phyloP scores from a whole-genome alignment of 2,797 vertebrate genomes.

The Nannoperca obscura region DNA sequence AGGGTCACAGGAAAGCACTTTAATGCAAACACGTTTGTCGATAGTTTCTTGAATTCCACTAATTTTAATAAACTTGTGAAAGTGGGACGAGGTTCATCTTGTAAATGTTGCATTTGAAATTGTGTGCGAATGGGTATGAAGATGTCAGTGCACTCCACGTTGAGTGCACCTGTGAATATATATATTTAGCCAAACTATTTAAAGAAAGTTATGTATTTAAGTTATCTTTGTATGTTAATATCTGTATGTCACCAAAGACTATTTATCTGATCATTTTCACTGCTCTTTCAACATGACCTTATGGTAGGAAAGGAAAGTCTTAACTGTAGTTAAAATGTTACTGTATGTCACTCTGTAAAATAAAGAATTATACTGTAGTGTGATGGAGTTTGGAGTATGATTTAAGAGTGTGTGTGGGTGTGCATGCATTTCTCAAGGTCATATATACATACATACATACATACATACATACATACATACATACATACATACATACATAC shows the following conservation, averaged over 20 bases:
- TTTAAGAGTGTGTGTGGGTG: conserved; percentile 52
- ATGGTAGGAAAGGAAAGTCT: conserved; percentile 45
- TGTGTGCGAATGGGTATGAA: conserved; percentile 73
- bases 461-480: conserved; percentile 43
- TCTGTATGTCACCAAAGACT: conserved; percentile 82
- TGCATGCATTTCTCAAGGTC: neutral
- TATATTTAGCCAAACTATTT: conserved; percentile 78
- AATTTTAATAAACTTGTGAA: conserved; percentile 68
- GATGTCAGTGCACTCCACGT: conserved; percentile 60
- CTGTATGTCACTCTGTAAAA: conserved; percentile 78
- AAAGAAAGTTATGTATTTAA: conserved; percentile 82
- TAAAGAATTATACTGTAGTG: conserved; percentile 79
- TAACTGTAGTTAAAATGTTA: conserved; percentile 73
- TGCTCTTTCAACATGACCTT: conserved; percentile 47
- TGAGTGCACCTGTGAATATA: conserved; percentile 70
- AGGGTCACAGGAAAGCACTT: conserved; percentile 83
- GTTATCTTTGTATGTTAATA: conserved; percentile 82
- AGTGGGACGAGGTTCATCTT: conserved; percentile 57
- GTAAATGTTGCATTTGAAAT: conserved; percentile 71
- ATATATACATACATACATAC: conserved; percentile 28
- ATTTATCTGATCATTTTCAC: conserved; percentile 76
- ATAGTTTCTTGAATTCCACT: conserved; percentile 71
- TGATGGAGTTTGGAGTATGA: conserved; percentile 56
- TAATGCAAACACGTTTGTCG: conserved; percentile 64
- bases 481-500: conserved; percentile 40